Evolutionary conservation across 2,797 vertebrate genomes (phyloP).

Genomic region (Pseudochirops cupreus): DNA sequence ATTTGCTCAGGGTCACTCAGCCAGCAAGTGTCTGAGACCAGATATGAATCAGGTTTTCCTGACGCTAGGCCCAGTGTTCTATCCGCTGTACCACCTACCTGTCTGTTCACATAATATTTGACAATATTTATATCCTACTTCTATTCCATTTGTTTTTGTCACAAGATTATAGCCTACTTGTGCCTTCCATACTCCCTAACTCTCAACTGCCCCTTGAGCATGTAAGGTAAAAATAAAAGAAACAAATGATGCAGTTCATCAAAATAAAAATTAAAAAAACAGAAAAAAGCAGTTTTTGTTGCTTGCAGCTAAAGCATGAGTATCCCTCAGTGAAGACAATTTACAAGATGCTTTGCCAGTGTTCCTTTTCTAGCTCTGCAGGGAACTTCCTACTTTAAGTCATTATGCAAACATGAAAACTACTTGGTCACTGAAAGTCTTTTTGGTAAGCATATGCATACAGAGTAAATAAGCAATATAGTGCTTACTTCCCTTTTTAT

Average conservation of each 20-base stretch:
- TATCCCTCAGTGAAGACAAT: neutral
- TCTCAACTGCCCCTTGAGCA: neutral
- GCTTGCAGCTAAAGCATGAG: neutral
- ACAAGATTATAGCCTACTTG: neutral
- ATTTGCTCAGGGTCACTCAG: too few species aligned
- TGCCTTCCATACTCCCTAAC: neutral
- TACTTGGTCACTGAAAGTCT: slow-evolving; percentile 1
- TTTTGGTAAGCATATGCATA: neutral
- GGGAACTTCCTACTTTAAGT: neutral
- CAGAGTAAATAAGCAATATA: neutral
- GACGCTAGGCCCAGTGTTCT: neutral
- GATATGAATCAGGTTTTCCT: neutral
- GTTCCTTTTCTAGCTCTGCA: neutral
- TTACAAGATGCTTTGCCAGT: neutral
- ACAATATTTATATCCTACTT: neutral
- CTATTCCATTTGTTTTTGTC: neutral
- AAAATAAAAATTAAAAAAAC: neutral
- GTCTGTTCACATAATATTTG: neutral
- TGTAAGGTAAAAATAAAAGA: neutral
- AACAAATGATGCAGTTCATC: neutral
- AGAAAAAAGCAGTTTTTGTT: neutral
- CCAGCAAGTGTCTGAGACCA: neutral
- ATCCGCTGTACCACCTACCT: neutral
- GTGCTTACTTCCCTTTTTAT: neutral
- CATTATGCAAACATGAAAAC: neutral